Percentiles rank a stretch among this genome's conserved stretches.
Evolutionary conservation across 2,888 invertebrate genomes (phyloP).

Genomic region (Subacronicta megacephala): DNA sequence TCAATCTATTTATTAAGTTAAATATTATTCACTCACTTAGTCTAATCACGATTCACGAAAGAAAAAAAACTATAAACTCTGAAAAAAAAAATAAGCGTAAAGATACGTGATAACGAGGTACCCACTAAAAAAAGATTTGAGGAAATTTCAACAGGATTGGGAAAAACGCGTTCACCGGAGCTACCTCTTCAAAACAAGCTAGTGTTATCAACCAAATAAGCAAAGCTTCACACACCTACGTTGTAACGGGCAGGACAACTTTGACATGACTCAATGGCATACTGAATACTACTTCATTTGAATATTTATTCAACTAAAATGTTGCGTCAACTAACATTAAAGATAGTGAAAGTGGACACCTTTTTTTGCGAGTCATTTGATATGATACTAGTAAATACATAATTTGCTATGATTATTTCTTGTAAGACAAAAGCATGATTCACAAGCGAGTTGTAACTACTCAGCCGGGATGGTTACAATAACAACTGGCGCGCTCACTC

Average conservation of each 20-base stretch:
- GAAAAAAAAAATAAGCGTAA: no score
- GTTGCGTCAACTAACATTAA: constrained; percentile 48
- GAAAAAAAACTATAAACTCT: no score
- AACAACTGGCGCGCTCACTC: constrained; percentile 63
- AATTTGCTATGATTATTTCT: constrained; percentile 61
- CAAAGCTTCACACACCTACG: constrained; percentile 51
- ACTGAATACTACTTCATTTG: constrained; percentile 54
- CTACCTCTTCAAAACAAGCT: background rate
- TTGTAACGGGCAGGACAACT: constrained; percentile 50
- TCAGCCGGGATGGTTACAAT: constrained; percentile 62
- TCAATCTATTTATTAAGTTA: no score
- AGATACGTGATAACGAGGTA: no score
- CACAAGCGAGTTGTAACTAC: constrained; percentile 54
- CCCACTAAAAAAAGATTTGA: no score
- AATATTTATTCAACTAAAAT: constrained; percentile 53
- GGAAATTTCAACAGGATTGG: no score
- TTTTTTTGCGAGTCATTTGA: constrained; percentile 53
- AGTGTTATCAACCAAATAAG: constrained; percentile 22
- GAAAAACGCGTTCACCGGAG: no score
- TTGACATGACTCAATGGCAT: constrained; percentile 53
- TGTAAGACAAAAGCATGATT: constrained; percentile 67
- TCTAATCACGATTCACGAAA: no score
- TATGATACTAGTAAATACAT: constrained; percentile 42
- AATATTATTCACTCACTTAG: no score
- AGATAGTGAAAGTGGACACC: constrained; percentile 57